phyloP scores from a whole-genome alignment of 2,888 invertebrate species.

The Drosophila multiciliata region DNA sequence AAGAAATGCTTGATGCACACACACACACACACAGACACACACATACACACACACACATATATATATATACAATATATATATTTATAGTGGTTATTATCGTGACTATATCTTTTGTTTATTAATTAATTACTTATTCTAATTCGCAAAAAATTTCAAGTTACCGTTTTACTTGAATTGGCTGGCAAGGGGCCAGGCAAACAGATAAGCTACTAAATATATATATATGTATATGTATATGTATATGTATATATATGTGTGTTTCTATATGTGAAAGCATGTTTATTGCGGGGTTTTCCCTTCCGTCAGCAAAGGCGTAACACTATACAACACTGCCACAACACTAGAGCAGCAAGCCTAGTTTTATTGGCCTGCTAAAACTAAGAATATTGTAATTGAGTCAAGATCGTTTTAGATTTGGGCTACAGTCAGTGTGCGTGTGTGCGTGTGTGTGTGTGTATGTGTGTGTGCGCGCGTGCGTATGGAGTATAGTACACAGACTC shows the following conservation, averaged over 20 bases:
- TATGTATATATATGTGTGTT: background rate
- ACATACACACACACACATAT: background rate
- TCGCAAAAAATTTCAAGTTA: background rate
- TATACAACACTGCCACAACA: background rate
- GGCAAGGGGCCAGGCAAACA: background rate
- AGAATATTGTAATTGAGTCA: slow-evolving; percentile 9
- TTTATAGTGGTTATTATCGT: background rate
- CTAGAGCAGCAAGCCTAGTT: background rate
- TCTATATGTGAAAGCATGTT: slow-evolving; percentile 1
- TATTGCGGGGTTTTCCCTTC: slow-evolving; percentile 11
- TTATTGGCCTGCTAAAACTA: background rate
- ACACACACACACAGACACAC: background rate
- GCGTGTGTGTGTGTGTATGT: background rate
- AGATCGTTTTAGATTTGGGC: slow-evolving; percentile 15
- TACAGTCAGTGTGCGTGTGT: slow-evolving; percentile 6
- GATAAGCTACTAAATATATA: background rate
- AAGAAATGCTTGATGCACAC: background rate
- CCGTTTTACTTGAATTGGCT: slow-evolving; percentile 1
- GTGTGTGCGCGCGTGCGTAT: background rate
- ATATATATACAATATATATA: background rate
- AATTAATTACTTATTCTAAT: background rate
- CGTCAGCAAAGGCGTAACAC: background rate
- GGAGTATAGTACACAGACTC: slow-evolving; percentile 21
- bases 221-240: background rate
- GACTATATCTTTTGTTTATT: too few species aligned